Base-by-base conservation (phyloP, 1,140 invertebrate species). In the Bradysia coprophila region DNA sequence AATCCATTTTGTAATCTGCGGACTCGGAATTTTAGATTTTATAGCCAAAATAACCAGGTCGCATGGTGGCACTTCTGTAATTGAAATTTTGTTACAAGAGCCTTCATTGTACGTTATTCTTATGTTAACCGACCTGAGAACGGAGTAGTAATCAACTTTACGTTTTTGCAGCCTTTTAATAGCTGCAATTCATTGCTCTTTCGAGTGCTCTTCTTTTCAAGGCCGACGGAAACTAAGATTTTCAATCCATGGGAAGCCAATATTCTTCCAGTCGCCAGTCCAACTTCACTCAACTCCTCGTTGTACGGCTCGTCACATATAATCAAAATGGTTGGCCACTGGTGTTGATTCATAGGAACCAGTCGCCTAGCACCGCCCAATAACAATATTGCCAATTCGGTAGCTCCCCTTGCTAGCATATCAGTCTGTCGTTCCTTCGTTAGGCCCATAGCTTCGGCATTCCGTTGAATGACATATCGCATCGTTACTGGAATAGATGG, bases 221-320 rank as follows among this genome's bases (percentile, higher is more conserved):
- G 32, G 18, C 51, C 45, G n/a, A 76, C 59, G 46, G 74, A 78
- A 0, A 85, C 68, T 19, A 76, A 60, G 1, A 79, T 80, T 43
- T 73, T 73, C 1, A 88, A 76, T 21, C 82, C 83, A 54, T 91
- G 86, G 52, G 80, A 78, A 16, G 81, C 75, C 36, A 92, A 67
- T 52, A 89, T 81, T 16, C 88, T 70, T 42, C 82, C 82, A 46
- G 80, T 75, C 38, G 79, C 73, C 8, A 80, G 73, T 41, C 79
- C 81, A 31, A 78, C 71, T 18, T 81, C 84, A 46, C 83, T 82
- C 34, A 21, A 19, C 2, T 15, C 2, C 16, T 18, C 18, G 31
- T 24, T 13, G 3, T 33, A 9, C 9, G 42, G 23, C 5, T 40
- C 34, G 46, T 58, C 82, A 59, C 79, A 83, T 3, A 89, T 57